phyloP scores from a whole-genome alignment of 2,888 invertebrate genomes.

The Osedax frankpressi region DNA sequence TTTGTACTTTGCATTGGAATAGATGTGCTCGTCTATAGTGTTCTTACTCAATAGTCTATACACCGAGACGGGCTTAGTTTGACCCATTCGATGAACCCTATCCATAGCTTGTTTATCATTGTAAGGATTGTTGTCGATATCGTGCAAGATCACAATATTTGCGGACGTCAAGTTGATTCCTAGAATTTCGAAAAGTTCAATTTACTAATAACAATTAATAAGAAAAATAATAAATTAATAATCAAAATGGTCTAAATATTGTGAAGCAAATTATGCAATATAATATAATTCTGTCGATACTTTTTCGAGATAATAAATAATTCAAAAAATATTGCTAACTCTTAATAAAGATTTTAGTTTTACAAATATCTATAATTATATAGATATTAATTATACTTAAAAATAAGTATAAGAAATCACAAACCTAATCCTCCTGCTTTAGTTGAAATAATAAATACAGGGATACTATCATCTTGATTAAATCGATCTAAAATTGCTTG shows the following conservation, averaged over 20 bases:
- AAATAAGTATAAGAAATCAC: too few species aligned
- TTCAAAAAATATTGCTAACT: too few species aligned
- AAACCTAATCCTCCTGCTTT: slow-evolving; percentile 71
- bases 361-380: too few species aligned
- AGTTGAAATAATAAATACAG: slow-evolving; percentile 80
- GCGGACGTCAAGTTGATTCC: slow-evolving; percentile 56
- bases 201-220: too few species aligned
- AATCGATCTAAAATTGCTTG: slow-evolving; percentile 80
- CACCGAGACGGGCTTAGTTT: slow-evolving; percentile 64
- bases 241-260: too few species aligned
- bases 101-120: slow-evolving; percentile 95
- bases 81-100: slow-evolving; percentile 58
- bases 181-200: too few species aligned
- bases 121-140: slow-evolving; percentile 94
- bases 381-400: too few species aligned
- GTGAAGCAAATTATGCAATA: not conserved
- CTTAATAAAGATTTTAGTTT: too few species aligned
- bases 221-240: too few species aligned
- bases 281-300: slow-evolving; percentile 42
- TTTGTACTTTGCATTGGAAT: slow-evolving; percentile 76
- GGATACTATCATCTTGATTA: slow-evolving; percentile 64
- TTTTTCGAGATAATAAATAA: too few species aligned
- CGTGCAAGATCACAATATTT: slow-evolving; percentile 87
- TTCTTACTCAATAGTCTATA: slow-evolving; percentile 69
- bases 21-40: slow-evolving; percentile 85